Evolutionary conservation across 2,797 vertebrate species (phyloP), one percentile per base, ranked within the genome.

Genomic region (Sylvilagus floridanus): DNA sequence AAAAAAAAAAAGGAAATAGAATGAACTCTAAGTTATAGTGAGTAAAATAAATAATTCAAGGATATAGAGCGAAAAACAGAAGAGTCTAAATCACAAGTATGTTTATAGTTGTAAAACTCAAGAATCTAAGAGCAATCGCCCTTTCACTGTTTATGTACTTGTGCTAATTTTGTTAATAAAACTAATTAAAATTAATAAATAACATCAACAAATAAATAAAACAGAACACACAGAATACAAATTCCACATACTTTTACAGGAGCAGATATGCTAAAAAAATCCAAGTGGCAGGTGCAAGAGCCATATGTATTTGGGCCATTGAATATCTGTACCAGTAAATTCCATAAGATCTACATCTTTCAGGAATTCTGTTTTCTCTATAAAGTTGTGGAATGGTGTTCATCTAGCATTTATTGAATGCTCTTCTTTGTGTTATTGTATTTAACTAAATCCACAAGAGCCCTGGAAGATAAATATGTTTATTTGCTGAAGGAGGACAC

Each of bases 381-480:
- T 4, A 54, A 17, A 69, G 10, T 7, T 57, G 16, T 28, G 17
- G 30, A 82, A 54, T 12, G 28, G 9, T 14, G 22, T 12, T 11
- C 62, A 35, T 7, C 62, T 42, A 82, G 3, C 65, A 2, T 4
- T 66, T 47, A 78, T 5, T 26, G 52, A 89, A 73, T 30, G 76
- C 7, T 83, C 65, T 83, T 65, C 60, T 35, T 2, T 16, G 21
- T 22, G 12, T 37, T 72, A 68, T 35, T 37, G 22, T 35, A 93
- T 83, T 89, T 83, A 84, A n/a, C 60, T 32, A 92, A 76, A 92
- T 28, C 22, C 52, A 66, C 81, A 86, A 86, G 10, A 89, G 19
- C 10, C 60, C 37, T 54, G 9, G 50, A 89, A 88, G 32, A 77
- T 68, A 63, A 82, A 14, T 32, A 79, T 75, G 42, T 69, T 50